Conservation (phyloP, 2,888 invertebrate species). For the Polydesmus complanatus region DNA sequence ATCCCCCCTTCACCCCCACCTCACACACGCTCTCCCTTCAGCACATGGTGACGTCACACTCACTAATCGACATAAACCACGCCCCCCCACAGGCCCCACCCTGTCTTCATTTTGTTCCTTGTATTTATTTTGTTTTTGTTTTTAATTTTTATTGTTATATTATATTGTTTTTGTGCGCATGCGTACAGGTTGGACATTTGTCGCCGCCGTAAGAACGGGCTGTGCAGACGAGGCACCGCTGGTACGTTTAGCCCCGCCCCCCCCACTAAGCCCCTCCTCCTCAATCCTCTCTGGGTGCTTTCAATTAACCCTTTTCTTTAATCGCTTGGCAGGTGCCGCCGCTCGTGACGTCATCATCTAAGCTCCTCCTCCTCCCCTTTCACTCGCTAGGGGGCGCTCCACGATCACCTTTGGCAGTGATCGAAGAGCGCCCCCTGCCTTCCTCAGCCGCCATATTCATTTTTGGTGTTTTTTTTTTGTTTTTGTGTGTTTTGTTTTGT, state of each 20-base stretch:
- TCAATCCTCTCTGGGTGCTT: neutral
- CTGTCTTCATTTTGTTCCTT: neutral
- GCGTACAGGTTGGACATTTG: constrained; percentile 89
- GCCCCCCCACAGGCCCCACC: neutral
- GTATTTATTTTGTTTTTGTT: constrained; percentile 2
- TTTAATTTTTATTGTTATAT: constrained; percentile 3
- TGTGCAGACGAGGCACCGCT: constrained; percentile 95
- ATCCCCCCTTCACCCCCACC: neutral
- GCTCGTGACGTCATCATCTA: neutral
- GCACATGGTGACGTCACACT: neutral
- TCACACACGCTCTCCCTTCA: neutral
- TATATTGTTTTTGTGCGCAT: constrained; percentile 6
- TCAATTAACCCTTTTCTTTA: neutral
- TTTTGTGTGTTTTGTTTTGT: constrained; percentile 12
- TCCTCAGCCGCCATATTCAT: neutral
- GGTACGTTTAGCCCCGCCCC: constrained; percentile 49
- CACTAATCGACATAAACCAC: neutral
- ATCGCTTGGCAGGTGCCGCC: neutral
- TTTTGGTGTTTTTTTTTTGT: neutral
- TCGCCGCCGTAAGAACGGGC: constrained; percentile 87
- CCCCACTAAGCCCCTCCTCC: neutral
- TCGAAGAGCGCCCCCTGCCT: neutral
- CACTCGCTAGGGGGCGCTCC: too few species aligned
- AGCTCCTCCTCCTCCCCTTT: too few species aligned
- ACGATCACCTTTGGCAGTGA: too few species aligned